A percentile compares a stretch with the other conserved stretches of the same genome.
Conservation (phyloP, 2,113 vertebrate species). For the Perognathus longimembris region DNA sequence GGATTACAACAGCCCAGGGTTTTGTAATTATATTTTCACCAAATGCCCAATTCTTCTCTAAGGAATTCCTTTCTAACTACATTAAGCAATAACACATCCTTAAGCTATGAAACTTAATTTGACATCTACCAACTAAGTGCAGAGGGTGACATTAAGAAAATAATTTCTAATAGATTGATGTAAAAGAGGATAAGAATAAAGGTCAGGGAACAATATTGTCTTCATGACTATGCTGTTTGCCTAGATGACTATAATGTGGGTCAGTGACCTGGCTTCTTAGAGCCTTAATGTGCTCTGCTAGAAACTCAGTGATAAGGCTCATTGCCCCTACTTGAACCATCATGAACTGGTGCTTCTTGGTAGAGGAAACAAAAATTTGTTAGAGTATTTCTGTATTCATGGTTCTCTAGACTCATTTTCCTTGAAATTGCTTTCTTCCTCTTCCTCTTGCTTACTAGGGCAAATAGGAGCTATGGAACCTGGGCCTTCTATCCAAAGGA, state of each 20-base stretch:
- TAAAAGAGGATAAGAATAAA: not conserved
- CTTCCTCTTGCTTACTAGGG: conserved; percentile 6
- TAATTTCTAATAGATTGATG: not conserved
- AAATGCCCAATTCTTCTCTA: not conserved
- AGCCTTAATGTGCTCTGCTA: not conserved
- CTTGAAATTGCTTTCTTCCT: conserved; percentile 38
- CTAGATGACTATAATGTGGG: accelerated
- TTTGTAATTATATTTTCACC: conserved; percentile 29
- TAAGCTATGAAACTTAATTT: not conserved
- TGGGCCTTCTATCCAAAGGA: not conserved
- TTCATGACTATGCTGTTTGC: accelerated
- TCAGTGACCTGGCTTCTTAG: not conserved
- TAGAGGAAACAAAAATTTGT: conserved; percentile 7
- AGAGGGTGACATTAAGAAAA: not conserved
- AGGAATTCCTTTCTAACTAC: conserved; percentile 11
- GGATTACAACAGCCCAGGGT: not conserved
- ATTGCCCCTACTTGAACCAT: not conserved
- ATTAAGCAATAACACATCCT: conserved; percentile 28
- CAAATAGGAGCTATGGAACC: not conserved
- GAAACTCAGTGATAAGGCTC: not conserved
- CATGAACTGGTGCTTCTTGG: conserved; percentile 45
- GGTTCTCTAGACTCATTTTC: not conserved
- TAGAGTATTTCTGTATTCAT: not conserved
- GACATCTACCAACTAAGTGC: not conserved
- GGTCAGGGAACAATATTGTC: not conserved